A percentile compares a stretch with the other conserved stretches of the same genome.
phyloP scores from a whole-genome alignment of 2,888 invertebrate species.

The Furcula furcula region DNA sequence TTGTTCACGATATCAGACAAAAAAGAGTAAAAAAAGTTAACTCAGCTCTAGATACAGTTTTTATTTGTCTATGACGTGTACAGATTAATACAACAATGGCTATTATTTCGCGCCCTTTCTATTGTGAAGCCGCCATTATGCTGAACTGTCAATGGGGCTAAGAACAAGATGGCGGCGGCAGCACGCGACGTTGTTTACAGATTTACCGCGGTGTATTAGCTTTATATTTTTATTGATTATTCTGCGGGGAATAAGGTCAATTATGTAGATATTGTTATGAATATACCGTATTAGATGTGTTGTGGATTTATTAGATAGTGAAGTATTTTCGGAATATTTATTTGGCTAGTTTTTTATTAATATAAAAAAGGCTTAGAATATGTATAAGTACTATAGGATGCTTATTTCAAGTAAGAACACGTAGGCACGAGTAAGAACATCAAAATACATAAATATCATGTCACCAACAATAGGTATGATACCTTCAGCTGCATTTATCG shows the following conservation, averaged over 20 bases:
- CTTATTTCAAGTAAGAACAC: too few relatives aligned
- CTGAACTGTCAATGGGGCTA: constrained; percentile 45
- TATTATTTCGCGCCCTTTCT: constrained; percentile 46
- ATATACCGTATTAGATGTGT: too few relatives aligned
- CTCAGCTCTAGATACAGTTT: constrained; percentile 15
- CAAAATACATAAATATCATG: too few relatives aligned
- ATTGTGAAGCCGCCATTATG: constrained; percentile 40
- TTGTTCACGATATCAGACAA: too few relatives aligned
- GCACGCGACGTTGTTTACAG: constrained; percentile 54
- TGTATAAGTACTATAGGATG: too few relatives aligned
- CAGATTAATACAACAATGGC: constrained; percentile 33
- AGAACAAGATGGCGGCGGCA: constrained; percentile 58
- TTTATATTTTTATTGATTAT: constrained; percentile 29
- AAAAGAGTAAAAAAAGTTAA: constrained; percentile 12
- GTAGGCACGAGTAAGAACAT: too few relatives aligned
- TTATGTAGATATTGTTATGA: neutral
- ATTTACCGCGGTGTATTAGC: constrained; percentile 44
- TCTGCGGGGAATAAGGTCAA: constrained; percentile 14
- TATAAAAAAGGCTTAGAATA: too few relatives aligned
- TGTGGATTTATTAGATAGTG: too few relatives aligned
- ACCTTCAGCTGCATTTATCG: too few relatives aligned
- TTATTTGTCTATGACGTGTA: constrained; percentile 24
- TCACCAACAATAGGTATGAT: too few relatives aligned
- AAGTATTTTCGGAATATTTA: too few relatives aligned
- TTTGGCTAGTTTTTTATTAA: too few relatives aligned